phyloP scores from a whole-genome alignment of 2,113 vertebrate genomes.

The Regulus satrapa region DNA sequence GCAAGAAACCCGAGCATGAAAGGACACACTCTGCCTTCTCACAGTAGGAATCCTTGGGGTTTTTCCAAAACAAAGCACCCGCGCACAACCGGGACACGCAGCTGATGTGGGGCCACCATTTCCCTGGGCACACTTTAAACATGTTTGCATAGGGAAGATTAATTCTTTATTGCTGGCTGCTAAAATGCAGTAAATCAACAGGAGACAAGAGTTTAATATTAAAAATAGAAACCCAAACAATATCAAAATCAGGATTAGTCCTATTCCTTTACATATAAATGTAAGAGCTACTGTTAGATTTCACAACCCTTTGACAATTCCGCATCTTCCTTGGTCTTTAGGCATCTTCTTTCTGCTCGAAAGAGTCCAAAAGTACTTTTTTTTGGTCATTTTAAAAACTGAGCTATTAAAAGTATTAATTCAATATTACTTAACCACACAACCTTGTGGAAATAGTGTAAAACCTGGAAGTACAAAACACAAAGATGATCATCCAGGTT shows the following conservation, averaged over 20 bases:
- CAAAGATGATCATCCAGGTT: background rate
- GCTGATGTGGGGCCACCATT: background rate
- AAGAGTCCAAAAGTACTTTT: background rate
- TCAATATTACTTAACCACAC: background rate
- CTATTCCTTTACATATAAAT: background rate
- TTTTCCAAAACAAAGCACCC: background rate
- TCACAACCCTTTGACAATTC: background rate
- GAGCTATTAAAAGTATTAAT: slow-evolving; percentile 49
- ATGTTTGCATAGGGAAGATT: background rate
- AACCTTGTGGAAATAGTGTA: background rate
- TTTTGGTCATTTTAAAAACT: slow-evolving; percentile 27
- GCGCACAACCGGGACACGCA: background rate
- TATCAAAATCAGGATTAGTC: background rate
- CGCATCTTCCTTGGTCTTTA: background rate
- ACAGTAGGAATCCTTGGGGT: background rate
- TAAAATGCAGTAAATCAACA: background rate
- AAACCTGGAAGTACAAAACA: background rate
- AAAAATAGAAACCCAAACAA: background rate
- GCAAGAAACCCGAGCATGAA: background rate
- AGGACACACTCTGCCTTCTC: background rate
- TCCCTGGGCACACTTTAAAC: background rate
- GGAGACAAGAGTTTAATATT: background rate
- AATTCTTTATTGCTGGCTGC: background rate
- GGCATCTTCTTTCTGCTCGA: slow-evolving; percentile 1
- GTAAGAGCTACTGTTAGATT: background rate